Evolutionary conservation across 2,113 vertebrate genomes (phyloP), one percentile per base, ranked within the genome.

Genomic region (Pseudorectes ferrugineus): DNA sequence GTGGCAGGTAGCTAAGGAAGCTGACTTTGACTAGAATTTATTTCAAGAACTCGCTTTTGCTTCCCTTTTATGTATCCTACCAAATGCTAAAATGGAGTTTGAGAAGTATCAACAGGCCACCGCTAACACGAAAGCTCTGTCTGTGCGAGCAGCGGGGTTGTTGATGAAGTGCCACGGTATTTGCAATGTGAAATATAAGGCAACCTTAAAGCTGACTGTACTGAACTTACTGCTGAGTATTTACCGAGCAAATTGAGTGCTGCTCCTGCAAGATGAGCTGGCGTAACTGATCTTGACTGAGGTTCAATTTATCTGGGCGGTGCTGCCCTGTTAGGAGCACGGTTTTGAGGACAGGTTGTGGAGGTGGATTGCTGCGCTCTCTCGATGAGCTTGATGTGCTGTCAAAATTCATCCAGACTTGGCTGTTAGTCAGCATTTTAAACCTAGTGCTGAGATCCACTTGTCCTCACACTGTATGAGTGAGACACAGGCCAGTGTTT

Each of bases 391-490:
- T 48, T 63, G 31, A 36, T 38, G 63, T 38, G 42, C 55, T 86
- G 36, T 62, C 48, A 86, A 36, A 63, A 87, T 70, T 45, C n/a
- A 48, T 81, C 48, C 57, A n/a, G n/a, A 12, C 12, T 59, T 55
- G 25, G 31, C 48, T 82, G 29, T 26, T 25, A 55, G 63, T 2
- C 5, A 68, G 46, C 33, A 28, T 70, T 82, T 72, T 49, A 45
- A 66, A 49, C 28, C 11, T 29, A 7, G 25, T 6, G 16, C 8
- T 55, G 78, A 66, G 35, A 63, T 46, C 10, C 20, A 26, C 13
- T 68, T 59, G 43, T 54, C 38, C 52, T 79, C 0, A 0, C 3
- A 0, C 16, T 16, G 15, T 2, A 3, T 9, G 14, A 51, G 17
- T 5, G 81, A 75, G 29, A 52, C 23, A 19, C 0, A 2, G 57